Percentiles rank a stretch among this genome's conserved stretches.
Conservation (phyloP, 2,113 vertebrate species). For the Abramis brama region DNA sequence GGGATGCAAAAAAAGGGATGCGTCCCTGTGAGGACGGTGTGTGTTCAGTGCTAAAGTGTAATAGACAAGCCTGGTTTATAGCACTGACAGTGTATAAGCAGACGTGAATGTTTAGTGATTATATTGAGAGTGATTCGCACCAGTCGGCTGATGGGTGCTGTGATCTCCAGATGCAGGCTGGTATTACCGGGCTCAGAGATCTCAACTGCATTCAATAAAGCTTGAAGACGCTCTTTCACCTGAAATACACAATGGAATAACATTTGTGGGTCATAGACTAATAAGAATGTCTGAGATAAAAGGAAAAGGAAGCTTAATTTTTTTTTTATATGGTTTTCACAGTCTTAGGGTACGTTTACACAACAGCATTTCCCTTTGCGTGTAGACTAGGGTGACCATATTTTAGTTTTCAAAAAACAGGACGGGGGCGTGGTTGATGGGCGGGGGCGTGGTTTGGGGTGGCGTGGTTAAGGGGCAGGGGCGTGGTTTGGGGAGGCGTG, state of each 20-base stretch:
- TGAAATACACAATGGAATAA: constrained; percentile 49
- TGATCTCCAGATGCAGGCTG: constrained; percentile 70
- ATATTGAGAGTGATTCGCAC: constrained; percentile 58
- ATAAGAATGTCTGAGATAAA: not conserved
- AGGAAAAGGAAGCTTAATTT: not conserved
- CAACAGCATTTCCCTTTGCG: no score
- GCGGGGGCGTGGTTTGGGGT: no score
- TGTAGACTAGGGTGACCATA: no score
- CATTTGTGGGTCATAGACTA: not conserved
- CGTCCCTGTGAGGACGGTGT: not conserved
- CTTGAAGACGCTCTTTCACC: constrained; percentile 66
- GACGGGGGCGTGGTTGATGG: no score
- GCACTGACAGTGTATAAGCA: no score
- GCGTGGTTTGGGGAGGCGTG: no score
- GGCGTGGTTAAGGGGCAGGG: no score
- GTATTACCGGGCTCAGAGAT: constrained; percentile 71
- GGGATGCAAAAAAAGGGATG: not conserved
- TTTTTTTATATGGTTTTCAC: no score
- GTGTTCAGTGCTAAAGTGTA: not conserved
- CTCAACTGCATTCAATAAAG: constrained; percentile 72
- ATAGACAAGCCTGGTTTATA: not conserved
- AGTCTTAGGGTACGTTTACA: no score
- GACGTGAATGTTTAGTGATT: no score
- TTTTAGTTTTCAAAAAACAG: no score
- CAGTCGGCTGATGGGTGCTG: constrained; percentile 71